Evolutionary conservation across 2,797 vertebrate genomes (phyloP), one percentile per base, ranked within the genome.

Genomic region (Potorous gilbertii): DNA sequence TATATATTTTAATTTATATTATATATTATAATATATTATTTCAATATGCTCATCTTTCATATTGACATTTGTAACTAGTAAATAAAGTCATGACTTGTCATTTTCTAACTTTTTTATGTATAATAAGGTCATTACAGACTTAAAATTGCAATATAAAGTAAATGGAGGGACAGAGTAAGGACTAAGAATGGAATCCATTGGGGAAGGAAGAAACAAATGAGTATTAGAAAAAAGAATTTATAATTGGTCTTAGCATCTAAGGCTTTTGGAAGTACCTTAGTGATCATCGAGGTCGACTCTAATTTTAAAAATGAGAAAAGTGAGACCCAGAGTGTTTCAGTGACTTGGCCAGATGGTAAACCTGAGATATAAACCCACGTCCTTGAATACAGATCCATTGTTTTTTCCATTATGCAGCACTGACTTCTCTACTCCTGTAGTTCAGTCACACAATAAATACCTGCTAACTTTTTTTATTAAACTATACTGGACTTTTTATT

Each of bases 61-160:
- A 14, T 81, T 14, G 62, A 56, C 21, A 4, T 92, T 96, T 92
- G 90, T 93, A 46, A 89, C 95, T 95, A 57, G 31, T 92, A 46
- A 91, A 10, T 56, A 93, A 56, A 59, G 5, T 5, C 14, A 89
- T 95, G 90, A 57, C 66, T 95, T 93, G 21, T 62, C 9, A 10
- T 87, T 87, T 87, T 87, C 40, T 50, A 13, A 87, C 3, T 87
- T 46, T 18, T 46, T 87, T 87, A 29, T 57, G 4, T n/a, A 12
- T 46, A 27, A 2, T 46, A 87, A 50, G 24, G 10, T 6, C 40
- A 24, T 0, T 87, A 11, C 50, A 50, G 74, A 12, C 74, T 87
- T 87, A 87, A 27, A 50, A 81, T 81, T 81, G 18, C n/a, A 21
- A 27, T 28, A 87, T 24, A 24, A 46, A 81, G 9, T 46, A 81